Evolutionary conservation across 2,113 vertebrate species (phyloP), one percentile per base, ranked within the genome.

Genomic region (Ciconia maguari): DNA sequence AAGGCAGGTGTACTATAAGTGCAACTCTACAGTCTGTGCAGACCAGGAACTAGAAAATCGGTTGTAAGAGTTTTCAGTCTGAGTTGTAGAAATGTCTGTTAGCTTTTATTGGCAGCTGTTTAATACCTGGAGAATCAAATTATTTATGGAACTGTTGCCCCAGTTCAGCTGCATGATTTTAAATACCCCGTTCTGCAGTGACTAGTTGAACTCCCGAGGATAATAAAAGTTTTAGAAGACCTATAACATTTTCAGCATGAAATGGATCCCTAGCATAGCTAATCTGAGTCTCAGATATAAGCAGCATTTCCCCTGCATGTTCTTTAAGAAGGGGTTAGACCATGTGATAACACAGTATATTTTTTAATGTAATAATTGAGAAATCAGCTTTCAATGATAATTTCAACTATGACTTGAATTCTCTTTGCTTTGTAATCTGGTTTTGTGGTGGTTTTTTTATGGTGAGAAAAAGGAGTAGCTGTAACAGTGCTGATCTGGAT

Each of bases 401-500:
- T 92, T 92, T 57, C 7, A 26, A 80, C 70, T 70, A 11, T 77
- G 74, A 60, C 16, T 95, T 87, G 34, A 41, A 44, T 64, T 65
- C 17, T 60, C 51, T 27, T 85, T 88, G n/a, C 81, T 96, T 57
- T 71, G 38, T 88, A 36, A 65, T 64, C 49, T 66, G 34, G 18
- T 32, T 32, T 38, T 38, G 38, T 38, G 38, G 38, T 32, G 42
- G 3, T 18, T 7, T 38, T 78, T 71, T 46, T 22, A 34, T 68
- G 24, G 8, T 70, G 38, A 51, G 60, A 38, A 60, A 76, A 69
- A 80, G 36, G 13, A 68, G 38, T 87, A 77, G 55, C 62, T 88
- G 62, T 90, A 94, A 83, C 6, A 1, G 57, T 90, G 90, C 89
- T 79, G 95, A 93, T 94, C 48, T 68, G 70, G 75, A 83, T 94